phyloP scores from a whole-genome alignment of 2,888 invertebrate species.

The Mythimna albipuncta region DNA sequence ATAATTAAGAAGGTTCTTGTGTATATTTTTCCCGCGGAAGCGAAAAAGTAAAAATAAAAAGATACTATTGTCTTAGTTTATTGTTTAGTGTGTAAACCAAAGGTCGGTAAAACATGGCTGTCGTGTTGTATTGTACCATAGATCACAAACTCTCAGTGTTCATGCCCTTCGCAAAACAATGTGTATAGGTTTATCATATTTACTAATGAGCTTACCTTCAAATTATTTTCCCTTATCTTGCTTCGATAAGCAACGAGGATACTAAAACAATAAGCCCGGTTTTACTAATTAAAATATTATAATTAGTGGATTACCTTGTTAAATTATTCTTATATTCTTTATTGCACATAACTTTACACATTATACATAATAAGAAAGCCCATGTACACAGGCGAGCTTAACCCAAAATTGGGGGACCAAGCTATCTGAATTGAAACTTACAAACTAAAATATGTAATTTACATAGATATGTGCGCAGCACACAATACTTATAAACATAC shows the following conservation, averaged over 20 bases:
- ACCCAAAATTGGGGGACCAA: too few species aligned
- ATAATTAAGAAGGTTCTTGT: background rate
- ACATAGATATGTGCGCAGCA: too few species aligned
- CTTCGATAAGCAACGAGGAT: background rate
- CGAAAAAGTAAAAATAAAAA: background rate
- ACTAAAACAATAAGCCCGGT: background rate
- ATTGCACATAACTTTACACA: too few species aligned
- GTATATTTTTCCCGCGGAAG: background rate
- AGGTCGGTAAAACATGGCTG: background rate
- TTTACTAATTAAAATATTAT: too few species aligned
- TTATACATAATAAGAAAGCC: too few species aligned
- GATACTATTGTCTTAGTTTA: conserved; percentile 16
- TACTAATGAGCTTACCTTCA: background rate
- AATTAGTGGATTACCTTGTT: too few species aligned
- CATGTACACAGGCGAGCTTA: too few species aligned
- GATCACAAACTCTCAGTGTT: conserved; percentile 6
- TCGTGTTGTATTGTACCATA: background rate
- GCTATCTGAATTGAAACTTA: too few species aligned
- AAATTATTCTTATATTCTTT: too few species aligned
- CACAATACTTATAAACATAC: too few species aligned
- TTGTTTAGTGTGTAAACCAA: background rate
- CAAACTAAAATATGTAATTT: too few species aligned
- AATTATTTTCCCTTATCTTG: background rate
- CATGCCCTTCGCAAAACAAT: conserved; percentile 14
- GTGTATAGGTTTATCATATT: background rate